Evolutionary conservation across 2,113 vertebrate genomes (phyloP), one percentile per base, ranked within the genome.

Genomic region (Thunnus maccoyii): DNA sequence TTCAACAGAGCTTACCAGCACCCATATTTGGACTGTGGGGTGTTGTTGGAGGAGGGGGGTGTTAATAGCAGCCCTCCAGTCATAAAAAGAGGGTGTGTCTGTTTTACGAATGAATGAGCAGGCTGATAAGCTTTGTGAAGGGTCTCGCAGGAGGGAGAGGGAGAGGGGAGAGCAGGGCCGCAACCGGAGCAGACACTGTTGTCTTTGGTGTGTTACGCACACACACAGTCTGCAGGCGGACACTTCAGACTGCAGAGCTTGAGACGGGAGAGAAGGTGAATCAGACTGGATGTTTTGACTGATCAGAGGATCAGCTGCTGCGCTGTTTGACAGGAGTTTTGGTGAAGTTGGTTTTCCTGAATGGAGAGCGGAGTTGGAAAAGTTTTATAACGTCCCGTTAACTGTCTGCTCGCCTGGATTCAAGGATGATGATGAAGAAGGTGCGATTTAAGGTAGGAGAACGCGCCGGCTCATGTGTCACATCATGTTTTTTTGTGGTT

Each of bases 81-180:
- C 93, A 91, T 93, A 87, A 94, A 94, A 94, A 86, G 92, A 84
- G 90, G 94, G 91, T 71, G 94, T 93, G 88, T 80, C 90, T 71
- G 62, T 67, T 86, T 92, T 85, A 56, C 68, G 70, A 74, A 91
- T 93, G 93, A 94, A 94, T 93, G 94, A 94, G 83, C 90, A 76
- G 77, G 64, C 83, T 63, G 55, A 80, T 74, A 73, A 82, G 56
- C 75, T 72, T 83, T 81, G 90, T 83, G 58, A 80, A 87, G 86
- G 84, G 83, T 83, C 88, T 91, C 82, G 83, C 85, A 90, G 93
- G 90, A 79, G 86, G 83, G 71, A 68, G 80, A 74, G 85, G 67
- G 66, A 74, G 75, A 60, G 82, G 67, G 66, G 77, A 46, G 83
- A 75, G 79, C 83, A 22, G 66, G 82, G 83, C 58, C 14, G 61